Conservation (phyloP, 2,888 invertebrate species). For the Slavum lentiscoides region DNA sequence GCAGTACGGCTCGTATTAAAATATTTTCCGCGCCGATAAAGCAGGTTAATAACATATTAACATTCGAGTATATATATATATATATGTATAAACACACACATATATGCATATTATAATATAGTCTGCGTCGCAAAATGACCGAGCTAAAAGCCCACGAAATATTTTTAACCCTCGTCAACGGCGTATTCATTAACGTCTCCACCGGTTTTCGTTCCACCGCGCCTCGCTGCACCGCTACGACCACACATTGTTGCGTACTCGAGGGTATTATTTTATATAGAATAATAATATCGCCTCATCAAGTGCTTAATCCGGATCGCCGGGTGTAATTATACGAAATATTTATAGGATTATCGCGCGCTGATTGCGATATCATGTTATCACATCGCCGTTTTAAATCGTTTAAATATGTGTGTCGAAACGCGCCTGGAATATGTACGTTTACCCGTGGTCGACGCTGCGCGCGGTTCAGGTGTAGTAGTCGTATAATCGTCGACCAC, state of each 20-base stretch:
- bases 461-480: too few species aligned
- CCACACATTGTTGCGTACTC: too few species aligned
- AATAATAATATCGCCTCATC: constrained; percentile 28
- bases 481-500: too few species aligned
- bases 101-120: background rate
- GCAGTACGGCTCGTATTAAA: constrained; percentile 4
- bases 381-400: background rate
- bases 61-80: background rate
- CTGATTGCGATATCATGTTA: constrained; percentile 42
- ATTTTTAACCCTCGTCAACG: constrained; percentile 50
- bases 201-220: constrained; percentile 14
- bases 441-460: too few species aligned
- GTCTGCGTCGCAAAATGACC: constrained; percentile 15
- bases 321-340: constrained; percentile 33
- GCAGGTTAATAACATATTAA: constrained; percentile 28
- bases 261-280: too few species aligned
- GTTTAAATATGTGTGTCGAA: too few species aligned
- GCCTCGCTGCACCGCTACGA: too few species aligned
- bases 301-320: constrained; percentile 45
- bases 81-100: background rate
- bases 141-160: constrained; percentile 32
- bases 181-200: constrained; percentile 47
- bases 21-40: constrained; percentile 23
- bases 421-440: too few species aligned
- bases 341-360: constrained; percentile 38